Evolutionary conservation across 53 echinoderm and acorn worm genomes (phyloP).

Genomic region (Zoroaster sp.): DNA sequence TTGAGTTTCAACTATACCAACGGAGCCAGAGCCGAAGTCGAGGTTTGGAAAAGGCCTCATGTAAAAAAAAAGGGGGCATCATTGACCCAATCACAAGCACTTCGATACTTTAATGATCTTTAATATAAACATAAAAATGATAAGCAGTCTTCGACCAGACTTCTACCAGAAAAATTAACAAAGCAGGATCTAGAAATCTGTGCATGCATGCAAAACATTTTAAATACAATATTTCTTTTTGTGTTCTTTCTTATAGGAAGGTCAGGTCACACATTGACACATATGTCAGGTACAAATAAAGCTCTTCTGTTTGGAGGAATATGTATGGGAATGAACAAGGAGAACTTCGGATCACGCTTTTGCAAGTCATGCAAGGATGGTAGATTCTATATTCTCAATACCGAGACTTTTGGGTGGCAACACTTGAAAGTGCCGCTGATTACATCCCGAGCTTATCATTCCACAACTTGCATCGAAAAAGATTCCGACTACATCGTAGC

Average conservation of each 20-base stretch:
- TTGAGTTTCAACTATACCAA: too few species aligned
- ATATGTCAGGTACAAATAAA: not conserved
- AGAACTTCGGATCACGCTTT: not conserved
- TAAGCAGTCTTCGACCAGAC: not conserved
- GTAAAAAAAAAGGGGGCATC: too few species aligned
- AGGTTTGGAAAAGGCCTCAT: too few species aligned
- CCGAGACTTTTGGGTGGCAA: constrained; percentile 7
- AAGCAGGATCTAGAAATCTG: not conserved
- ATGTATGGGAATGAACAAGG: not conserved
- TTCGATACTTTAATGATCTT: not conserved
- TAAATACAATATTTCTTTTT: not conserved
- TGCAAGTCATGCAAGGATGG: constrained; percentile 36
- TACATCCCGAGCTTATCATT: constrained; percentile 8
- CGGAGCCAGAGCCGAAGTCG: too few species aligned
- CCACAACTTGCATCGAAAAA: not conserved
- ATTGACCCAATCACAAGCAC: not conserved
- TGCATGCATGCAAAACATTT: not conserved
- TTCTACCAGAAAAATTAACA: too few species aligned
- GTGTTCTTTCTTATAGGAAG: not conserved
- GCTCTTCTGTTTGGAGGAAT: constrained; percentile 33
- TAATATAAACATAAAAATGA: not conserved
- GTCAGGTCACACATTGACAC: constrained; percentile 10
- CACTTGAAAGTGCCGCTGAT: constrained; percentile 11
- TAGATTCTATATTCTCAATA: constrained; percentile 30
- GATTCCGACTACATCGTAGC: not conserved